A percentile compares a stretch with the other conserved stretches of the same genome.
These are phyloP conservation scores for Furcifer pardalis DNA, from an alignment of 2,797 vertebrate genomes.

Conservation along the genomic window DNA sequence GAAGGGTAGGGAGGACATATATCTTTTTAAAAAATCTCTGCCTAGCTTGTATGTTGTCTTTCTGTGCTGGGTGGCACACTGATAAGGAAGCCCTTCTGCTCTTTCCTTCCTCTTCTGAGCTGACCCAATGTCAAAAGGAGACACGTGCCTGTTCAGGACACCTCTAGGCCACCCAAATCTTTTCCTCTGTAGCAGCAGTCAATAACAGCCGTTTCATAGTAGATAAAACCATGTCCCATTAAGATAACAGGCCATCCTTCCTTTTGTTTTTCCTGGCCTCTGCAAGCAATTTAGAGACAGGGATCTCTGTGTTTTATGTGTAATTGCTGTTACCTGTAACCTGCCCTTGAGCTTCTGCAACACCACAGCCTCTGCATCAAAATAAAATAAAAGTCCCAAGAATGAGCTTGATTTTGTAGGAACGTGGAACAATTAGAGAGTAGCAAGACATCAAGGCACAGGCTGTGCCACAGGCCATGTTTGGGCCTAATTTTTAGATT, in stretches of 20 bases:
- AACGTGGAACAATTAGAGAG: slow-evolving; percentile 20
- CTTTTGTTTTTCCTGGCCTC: slow-evolving; percentile 27
- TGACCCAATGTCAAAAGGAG: neutral
- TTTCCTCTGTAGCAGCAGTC: neutral
- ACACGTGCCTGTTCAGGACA: slow-evolving; percentile 1
- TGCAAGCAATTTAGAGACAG: slow-evolving; percentile 38
- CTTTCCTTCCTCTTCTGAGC: neutral
- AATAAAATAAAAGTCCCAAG: slow-evolving; percentile 20
- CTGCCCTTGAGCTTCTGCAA: slow-evolving; percentile 25
- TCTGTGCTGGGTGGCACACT: neutral
- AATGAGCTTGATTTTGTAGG: slow-evolving; percentile 1
- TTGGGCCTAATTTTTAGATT: slow-evolving; percentile 28
- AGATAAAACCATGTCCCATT: slow-evolving; percentile 35
- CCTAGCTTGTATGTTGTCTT: neutral
- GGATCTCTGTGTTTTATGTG: slow-evolving; percentile 34
- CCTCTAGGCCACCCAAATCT: slow-evolving; percentile 16
- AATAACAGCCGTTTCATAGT: neutral
- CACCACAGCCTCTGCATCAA: slow-evolving; percentile 9
- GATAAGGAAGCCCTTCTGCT: slow-evolving; percentile 4
- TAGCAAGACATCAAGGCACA: slow-evolving; percentile 16
- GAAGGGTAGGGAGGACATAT: neutral
- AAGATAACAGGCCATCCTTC: slow-evolving; percentile 35
- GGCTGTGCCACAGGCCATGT: neutral
- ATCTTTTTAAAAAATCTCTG: neutral
- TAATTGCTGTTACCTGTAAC: slow-evolving; percentile 38